These are phyloP conservation scores for Gobio gobio DNA, from an alignment of 2,113 vertebrate species.

Conservation along the genomic window DNA sequence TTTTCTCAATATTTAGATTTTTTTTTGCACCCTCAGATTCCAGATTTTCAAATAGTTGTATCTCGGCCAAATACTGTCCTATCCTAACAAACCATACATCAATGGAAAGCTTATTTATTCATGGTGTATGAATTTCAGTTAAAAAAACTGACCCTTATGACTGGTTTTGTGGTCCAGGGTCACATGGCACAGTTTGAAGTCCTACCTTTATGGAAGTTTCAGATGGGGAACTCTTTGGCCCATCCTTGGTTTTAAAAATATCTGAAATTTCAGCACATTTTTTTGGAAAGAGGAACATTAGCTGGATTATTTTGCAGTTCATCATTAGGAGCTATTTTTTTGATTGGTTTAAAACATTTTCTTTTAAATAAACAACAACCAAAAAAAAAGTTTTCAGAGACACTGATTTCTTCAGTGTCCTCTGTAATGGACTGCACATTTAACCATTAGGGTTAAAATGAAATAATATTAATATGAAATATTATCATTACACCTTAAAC, in stretches of 20 bases:
- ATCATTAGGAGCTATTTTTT: background rate
- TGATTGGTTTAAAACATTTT: background rate
- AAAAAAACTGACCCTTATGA: too few relatives aligned
- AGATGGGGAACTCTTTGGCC: background rate
- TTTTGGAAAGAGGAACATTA: background rate
- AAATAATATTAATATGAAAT: background rate
- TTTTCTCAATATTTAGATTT: too few relatives aligned
- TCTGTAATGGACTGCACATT: background rate
- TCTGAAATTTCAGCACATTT: background rate
- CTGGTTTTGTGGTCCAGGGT: too few relatives aligned
- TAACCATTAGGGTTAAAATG: too few relatives aligned
- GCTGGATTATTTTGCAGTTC: background rate
- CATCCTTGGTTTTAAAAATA: background rate
- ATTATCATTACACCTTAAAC: too few relatives aligned
- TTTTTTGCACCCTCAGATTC: too few relatives aligned
- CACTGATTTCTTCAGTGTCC: background rate
- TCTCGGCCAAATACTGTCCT: too few relatives aligned
- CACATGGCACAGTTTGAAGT: background rate
- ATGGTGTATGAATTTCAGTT: too few relatives aligned
- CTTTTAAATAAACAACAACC: background rate
- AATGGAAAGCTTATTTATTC: too few relatives aligned
- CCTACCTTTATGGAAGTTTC: background rate
- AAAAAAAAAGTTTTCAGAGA: background rate
- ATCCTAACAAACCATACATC: too few relatives aligned
- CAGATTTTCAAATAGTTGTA: too few relatives aligned